phyloP scores from a whole-genome alignment of 2,888 invertebrate genomes.

The Hermaeophaga mercurialis region DNA sequence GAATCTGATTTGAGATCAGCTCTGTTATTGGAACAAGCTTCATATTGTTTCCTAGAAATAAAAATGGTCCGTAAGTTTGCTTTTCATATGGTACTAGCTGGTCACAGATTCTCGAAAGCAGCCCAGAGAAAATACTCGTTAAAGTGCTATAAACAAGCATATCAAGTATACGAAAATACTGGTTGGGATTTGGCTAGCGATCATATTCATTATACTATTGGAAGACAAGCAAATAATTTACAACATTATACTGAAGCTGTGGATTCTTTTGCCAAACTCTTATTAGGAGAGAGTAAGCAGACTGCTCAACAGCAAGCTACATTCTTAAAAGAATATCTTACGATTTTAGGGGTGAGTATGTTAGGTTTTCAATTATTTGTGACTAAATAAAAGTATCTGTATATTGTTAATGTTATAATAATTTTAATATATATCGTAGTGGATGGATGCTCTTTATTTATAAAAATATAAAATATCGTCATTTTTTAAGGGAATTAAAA shows the following conservation, averaged over 20 bases:
- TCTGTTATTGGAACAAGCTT: constrained; percentile 91
- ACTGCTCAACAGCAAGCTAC: constrained; percentile 75
- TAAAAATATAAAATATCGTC: too few species aligned
- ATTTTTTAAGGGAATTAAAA: too few species aligned
- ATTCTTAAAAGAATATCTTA: constrained; percentile 86
- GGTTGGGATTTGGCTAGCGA: constrained; percentile 94
- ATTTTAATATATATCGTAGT: too few species aligned
- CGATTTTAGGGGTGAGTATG: constrained; percentile 77
- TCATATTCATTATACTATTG: constrained; percentile 94
- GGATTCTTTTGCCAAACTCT: constrained; percentile 77
- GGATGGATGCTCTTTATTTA: too few species aligned
- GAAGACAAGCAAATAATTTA: constrained; percentile 84
- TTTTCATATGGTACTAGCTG: constrained; percentile 95
- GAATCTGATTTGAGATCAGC: constrained; percentile 97
- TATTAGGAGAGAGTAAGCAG: constrained; percentile 73
- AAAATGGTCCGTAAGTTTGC: constrained; percentile 90
- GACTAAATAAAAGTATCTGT: too few species aligned
- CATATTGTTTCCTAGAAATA: constrained; percentile 83
- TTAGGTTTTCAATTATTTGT: too few species aligned
- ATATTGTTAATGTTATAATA: too few species aligned
- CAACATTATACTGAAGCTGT: constrained; percentile 73
- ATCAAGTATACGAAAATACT: constrained; percentile 72
- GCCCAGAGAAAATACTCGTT: constrained; percentile 91
- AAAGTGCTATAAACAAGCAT: constrained; percentile 89
- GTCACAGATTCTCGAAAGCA: constrained; percentile 92